Evolutionary conservation across 2,113 vertebrate genomes (phyloP), one percentile per base, ranked within the genome.

Genomic region (Bufo gargarizans): DNA sequence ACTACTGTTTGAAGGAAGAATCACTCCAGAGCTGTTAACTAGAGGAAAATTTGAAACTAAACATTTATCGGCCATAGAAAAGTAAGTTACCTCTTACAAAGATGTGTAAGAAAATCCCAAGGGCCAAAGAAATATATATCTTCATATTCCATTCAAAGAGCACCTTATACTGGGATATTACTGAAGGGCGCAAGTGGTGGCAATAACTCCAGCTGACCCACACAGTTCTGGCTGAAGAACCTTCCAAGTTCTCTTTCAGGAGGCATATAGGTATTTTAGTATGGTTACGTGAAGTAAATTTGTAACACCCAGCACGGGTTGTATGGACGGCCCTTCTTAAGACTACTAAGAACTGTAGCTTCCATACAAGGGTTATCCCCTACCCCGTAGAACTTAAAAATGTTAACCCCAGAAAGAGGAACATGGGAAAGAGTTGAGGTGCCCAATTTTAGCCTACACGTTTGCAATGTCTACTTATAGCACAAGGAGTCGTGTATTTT

Each of bases 11-110:
- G 98, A 99, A 89, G 98, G 98, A 4, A 95, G 95, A 80, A 99
- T 99, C 91, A 99, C 98, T 10, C 96, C 98, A 0, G 98, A 99
- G 90, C 96, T 99, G 82, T 96, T 99, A 81, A 99, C 98, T n/a
- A 97, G 95, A 92, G 97, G 96, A 22, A 98, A 94, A 91, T 92
- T 99, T 89, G 97, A 97, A 89, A 99, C 98, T 1, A 98, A 97
- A 86, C 96, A 99, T 0, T 91, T 99, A 90, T 97, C 97, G 22
- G 97, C 97, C 89, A 99, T 99, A 72, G 98, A 99, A 91, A 98
- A 97, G 98, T 99, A 93, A 94, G 97, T 95, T 22, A 20, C 86
- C 33, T 33, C 33, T 33, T 33, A 33, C 33, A 33, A 33, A 33
- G 33, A 33, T 33, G 1, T 33, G 33, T 33, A 33, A 33, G 33